phyloP scores from a whole-genome alignment of 2,113 vertebrate genomes.

The Labrus mixtus region DNA sequence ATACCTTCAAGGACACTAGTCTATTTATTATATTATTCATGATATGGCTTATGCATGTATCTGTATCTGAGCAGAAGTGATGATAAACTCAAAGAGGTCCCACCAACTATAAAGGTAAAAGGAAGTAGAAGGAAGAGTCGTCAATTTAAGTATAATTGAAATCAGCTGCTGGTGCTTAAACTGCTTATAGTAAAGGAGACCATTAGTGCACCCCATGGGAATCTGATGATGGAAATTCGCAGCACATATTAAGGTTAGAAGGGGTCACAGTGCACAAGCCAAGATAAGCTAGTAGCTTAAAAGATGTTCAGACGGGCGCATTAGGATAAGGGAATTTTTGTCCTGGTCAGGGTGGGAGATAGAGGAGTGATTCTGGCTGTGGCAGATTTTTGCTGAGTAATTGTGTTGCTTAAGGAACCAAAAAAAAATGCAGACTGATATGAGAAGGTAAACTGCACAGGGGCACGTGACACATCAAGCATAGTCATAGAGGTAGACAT shows the following conservation, averaged over 20 bases:
- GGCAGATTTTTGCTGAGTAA: conserved; percentile 25
- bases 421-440: neutral
- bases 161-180: conserved; percentile 10
- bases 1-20: conserved; percentile 46
- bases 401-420: neutral
- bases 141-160: conserved; percentile 43
- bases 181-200: conserved; percentile 3
- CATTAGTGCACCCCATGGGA: conserved; percentile 31
- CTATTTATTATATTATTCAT: conserved; percentile 56
- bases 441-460: neutral
- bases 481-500: neutral
- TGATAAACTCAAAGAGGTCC: conserved; percentile 8
- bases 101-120: neutral
- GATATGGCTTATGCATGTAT: conserved; percentile 21
- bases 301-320: conserved; percentile 39
- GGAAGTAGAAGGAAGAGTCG: neutral
- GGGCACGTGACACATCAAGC: neutral
- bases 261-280: conserved; percentile 34
- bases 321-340: conserved; percentile 49
- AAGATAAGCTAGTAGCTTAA: conserved; percentile 54
- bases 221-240: conserved; percentile 43
- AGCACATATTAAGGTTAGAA: conserved; percentile 51
- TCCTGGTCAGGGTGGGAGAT: conserved; percentile 27
- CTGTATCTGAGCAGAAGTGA: conserved; percentile 26
- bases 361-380: neutral